Evolutionary conservation across 2,797 vertebrate species (phyloP), one percentile per base, ranked within the genome.

Genomic region (Syndactyla subalaris): DNA sequence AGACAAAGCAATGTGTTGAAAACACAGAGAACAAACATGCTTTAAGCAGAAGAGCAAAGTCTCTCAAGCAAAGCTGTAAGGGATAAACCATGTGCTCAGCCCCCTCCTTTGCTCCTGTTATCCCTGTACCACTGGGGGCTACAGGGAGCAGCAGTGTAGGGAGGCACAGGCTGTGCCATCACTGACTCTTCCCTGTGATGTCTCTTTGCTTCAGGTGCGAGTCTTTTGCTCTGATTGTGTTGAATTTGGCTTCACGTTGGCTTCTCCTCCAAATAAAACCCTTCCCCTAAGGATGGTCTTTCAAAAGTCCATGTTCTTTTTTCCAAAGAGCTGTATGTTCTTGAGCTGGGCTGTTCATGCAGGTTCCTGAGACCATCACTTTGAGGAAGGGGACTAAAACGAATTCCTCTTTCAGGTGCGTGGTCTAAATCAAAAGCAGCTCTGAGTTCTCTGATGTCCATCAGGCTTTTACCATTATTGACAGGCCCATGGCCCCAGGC

Each of bases 351-450:
- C 63, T 73, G 89, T 76, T 82, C 26, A 30, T 74, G 45, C 73
- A 72, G 80, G 75, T 88, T 96, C 89, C 91, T 2, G 7, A 39
- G 49, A 88, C 34, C 79, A 45, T 90, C 80, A 34, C 66, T 91
- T 95, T 54, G 67, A 90, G 89, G 85, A 88, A 94, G 70, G 62
- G 92, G 62, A 63, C 70, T 57, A 63, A 95, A 92, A 92, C 41
- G 82, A 77, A 67, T 30, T 76, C 74, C 29, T 26, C 76, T 93
- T 92, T 94, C 77, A 90, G 89, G 77, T 95, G 83, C 9, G 0
- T 68, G 63, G 76, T 57, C 67, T 74, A 93, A 92, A 90, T 96
- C 88, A 93, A 91, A 89, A 92, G 88, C 66, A 71, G 48, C 67
- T 90, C 89, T 70, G 59, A 67, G 48, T 73, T 76, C 85, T 93